phyloP scores from a whole-genome alignment of 1,140 invertebrate genomes.

The Penaeus chinensis region DNA sequence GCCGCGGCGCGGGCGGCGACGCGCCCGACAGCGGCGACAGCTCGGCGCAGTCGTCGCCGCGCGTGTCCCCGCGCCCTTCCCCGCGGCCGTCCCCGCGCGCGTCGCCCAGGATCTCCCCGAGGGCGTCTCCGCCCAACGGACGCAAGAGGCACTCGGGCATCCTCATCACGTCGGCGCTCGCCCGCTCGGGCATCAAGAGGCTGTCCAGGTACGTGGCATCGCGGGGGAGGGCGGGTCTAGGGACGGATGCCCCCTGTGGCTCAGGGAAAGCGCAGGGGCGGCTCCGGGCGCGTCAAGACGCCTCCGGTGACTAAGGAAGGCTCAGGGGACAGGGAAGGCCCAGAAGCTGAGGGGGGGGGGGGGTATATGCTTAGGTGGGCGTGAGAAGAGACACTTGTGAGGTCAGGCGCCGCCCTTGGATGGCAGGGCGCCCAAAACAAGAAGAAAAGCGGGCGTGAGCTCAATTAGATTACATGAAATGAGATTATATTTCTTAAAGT shows the following conservation, averaged over 20 bases:
- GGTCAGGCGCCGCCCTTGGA: too few relatives aligned
- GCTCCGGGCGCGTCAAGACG: too few relatives aligned
- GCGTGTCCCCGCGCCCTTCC: background rate
- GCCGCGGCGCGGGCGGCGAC: slow-evolving; percentile 40
- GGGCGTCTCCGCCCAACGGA: slow-evolving; percentile 1
- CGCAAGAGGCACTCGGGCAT: slow-evolving; percentile 38
- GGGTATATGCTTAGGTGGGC: too few relatives aligned
- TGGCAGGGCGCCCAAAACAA: too few relatives aligned
- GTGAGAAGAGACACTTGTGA: too few relatives aligned
- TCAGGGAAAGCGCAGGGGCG: too few relatives aligned
- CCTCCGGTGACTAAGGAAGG: too few relatives aligned
- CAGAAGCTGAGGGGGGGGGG: too few relatives aligned
- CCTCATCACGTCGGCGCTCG: slow-evolving; percentile 52
- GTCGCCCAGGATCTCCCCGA: background rate
- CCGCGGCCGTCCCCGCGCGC: background rate
- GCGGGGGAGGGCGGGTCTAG: background rate
- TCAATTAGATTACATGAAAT: too few relatives aligned
- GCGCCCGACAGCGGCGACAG: slow-evolving; percentile 48
- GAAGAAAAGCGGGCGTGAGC: too few relatives aligned
- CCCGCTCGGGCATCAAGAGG: slow-evolving; percentile 43
- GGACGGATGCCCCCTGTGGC: background rate
- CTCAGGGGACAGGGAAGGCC: too few relatives aligned
- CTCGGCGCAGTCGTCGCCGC: slow-evolving; percentile 29
- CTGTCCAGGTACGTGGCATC: slow-evolving; percentile 39
- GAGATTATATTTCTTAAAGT: too few relatives aligned